Evolutionary conservation across 2,113 vertebrate species (phyloP).

Genomic region (Chamaetylas fuelleborni): DNA sequence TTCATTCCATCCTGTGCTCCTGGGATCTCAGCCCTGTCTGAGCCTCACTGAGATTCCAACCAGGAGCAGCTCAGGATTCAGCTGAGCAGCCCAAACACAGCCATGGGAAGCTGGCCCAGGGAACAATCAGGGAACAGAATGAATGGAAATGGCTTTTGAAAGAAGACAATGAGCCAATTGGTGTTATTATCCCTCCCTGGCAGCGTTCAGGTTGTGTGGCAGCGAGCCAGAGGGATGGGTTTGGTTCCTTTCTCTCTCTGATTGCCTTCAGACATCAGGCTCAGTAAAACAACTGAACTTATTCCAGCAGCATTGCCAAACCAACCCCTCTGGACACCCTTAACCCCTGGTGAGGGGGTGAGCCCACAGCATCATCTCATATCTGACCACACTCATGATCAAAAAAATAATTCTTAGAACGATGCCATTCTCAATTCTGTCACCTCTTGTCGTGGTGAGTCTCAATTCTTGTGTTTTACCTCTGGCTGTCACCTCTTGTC

Average conservation of each 20-base stretch:
- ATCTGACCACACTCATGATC: rapidly evolving
- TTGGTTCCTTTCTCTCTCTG: neutral
- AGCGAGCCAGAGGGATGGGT: neutral
- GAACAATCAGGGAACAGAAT: neutral
- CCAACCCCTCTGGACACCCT: neutral
- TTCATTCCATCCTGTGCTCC: neutral
- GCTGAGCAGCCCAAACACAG: neutral
- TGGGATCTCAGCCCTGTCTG: neutral
- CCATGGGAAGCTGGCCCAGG: neutral
- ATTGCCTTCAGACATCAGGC: neutral
- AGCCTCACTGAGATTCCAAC: neutral
- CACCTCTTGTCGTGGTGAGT: neutral
- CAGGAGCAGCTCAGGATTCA: neutral
- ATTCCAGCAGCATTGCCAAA: neutral
- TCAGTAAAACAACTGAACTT: neutral
- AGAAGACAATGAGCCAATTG: neutral
- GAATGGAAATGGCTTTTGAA: neutral
- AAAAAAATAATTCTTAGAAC: neutral
- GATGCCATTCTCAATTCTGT: neutral
- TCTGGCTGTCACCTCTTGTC: neutral
- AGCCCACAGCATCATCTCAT: neutral
- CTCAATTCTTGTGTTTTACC: neutral
- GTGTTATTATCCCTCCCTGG: neutral
- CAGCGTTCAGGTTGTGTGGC: neutral
- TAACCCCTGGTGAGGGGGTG: rapidly evolving